phyloP scores from a whole-genome alignment of 2,888 invertebrate genomes.

The Drosophila nr. medialis region DNA sequence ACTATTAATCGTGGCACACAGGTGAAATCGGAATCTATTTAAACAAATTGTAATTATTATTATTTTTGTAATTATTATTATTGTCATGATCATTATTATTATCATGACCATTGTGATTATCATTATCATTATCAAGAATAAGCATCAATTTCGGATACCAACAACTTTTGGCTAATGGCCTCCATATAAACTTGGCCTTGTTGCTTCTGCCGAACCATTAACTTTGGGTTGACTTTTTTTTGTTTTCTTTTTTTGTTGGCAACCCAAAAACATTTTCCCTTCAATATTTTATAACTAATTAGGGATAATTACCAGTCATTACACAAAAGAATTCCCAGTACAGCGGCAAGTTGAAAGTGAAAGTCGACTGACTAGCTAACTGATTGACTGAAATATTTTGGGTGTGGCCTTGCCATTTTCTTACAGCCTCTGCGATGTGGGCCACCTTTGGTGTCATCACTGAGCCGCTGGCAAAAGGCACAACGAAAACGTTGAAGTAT shows the following conservation, averaged over 20 bases:
- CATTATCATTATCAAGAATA: conserved; percentile 12
- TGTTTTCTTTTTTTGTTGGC: not conserved
- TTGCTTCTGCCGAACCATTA: not conserved
- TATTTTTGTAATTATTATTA: not conserved
- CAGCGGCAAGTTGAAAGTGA: conserved; percentile 5
- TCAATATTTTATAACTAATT: conserved; percentile 52
- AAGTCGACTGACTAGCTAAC: conserved; percentile 13
- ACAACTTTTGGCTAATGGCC: conserved; percentile 32
- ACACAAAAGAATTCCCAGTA: conserved; percentile 29
- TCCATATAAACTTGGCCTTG: conserved; percentile 20
- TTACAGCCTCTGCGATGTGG: not conserved
- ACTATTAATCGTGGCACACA: conserved; percentile 20
- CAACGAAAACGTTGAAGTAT: not conserved
- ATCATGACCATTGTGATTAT: conserved; percentile 6
- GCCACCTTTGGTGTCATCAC: conserved; percentile 7
- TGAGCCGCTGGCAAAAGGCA: not conserved
- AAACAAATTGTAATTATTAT: conserved; percentile 8
- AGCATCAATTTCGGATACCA: conserved; percentile 4
- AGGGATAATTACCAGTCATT: conserved; percentile 50
- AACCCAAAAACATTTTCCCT: conserved; percentile 33
- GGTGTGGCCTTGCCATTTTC: conserved; percentile 1
- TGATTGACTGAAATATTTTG: conserved; percentile 5
- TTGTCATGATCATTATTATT: conserved; percentile 3
- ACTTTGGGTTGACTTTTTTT: not conserved
- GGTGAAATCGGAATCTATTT: conserved; percentile 11